A percentile compares a stretch with the other conserved stretches of the same genome.
phyloP scores from a whole-genome alignment of 2,888 invertebrate genomes.

The Ormyrus rosae region DNA sequence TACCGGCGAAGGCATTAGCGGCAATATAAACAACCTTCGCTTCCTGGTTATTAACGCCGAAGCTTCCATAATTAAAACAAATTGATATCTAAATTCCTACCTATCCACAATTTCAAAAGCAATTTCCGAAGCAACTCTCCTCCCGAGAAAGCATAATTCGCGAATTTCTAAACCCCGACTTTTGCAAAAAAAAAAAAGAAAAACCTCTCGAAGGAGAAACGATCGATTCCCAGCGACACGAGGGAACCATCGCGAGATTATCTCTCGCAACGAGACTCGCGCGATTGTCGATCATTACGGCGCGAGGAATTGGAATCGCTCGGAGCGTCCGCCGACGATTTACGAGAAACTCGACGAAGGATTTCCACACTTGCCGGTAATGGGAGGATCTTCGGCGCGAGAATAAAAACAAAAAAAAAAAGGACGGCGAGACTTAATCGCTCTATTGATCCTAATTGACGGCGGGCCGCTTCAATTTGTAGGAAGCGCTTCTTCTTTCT shows the following conservation, averaged over 20 bases:
- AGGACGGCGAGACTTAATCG: conserved; percentile 28
- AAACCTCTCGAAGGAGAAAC: too few species aligned
- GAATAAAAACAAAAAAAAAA: background rate
- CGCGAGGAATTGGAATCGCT: conserved; percentile 23
- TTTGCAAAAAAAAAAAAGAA: too few species aligned
- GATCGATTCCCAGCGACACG: background rate
- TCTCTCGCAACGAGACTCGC: background rate
- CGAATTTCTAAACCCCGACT: too few species aligned
- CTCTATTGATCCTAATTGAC: conserved; percentile 42
- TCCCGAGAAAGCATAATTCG: too few species aligned
- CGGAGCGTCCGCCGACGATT: conserved; percentile 25
- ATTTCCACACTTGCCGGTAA: conserved; percentile 3
- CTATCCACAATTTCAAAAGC: too few species aligned
- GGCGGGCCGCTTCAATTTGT: conserved; percentile 34
- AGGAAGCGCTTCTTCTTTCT: conserved; percentile 5
- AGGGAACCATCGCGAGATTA: conserved; percentile 6
- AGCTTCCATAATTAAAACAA: background rate
- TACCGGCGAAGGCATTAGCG: background rate
- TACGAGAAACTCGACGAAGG: conserved; percentile 30
- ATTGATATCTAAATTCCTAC: too few species aligned
- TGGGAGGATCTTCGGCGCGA: background rate
- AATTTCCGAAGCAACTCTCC: too few species aligned
- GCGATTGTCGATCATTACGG: conserved; percentile 37
- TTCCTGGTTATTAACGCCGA: conserved; percentile 1
- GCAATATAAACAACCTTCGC: background rate